A percentile compares a stretch with the other conserved stretches of the same genome.
phyloP scores from a whole-genome alignment of 2,888 invertebrate species.

The Heliconius hortense region DNA sequence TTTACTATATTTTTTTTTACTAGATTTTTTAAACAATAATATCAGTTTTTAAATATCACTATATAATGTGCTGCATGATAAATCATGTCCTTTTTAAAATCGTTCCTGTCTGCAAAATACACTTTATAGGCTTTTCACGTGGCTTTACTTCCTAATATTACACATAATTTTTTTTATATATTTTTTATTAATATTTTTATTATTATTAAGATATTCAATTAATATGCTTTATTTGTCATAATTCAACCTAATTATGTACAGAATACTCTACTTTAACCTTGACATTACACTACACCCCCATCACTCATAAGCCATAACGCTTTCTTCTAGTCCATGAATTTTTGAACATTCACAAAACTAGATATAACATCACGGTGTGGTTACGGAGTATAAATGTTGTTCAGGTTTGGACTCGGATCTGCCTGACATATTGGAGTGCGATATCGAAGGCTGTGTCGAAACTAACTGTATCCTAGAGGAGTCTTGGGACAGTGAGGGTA shows the following conservation, averaged over 20 bases:
- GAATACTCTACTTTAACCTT: background rate
- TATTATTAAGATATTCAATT: background rate
- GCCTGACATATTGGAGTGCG: slow-evolving; percentile 75
- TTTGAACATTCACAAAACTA: slow-evolving; percentile 34
- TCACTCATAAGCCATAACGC: slow-evolving; percentile 18
- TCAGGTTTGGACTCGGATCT: slow-evolving; percentile 77
- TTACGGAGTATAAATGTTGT: slow-evolving; percentile 62
- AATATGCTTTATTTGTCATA: background rate
- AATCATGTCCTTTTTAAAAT: background rate
- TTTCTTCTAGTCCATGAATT: slow-evolving; percentile 39
- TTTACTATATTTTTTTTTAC: no score
- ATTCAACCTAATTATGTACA: background rate
- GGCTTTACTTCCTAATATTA: background rate
- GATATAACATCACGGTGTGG: slow-evolving; percentile 40
- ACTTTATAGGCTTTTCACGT: background rate
- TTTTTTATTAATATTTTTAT: background rate
- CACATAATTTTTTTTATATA: background rate
- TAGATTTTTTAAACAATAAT: no score
- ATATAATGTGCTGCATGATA: background rate
- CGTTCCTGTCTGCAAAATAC: background rate
- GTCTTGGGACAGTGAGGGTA: slow-evolving; percentile 80
- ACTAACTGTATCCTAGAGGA: slow-evolving; percentile 82
- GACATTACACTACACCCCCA: background rate
- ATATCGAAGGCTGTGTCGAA: slow-evolving; percentile 74
- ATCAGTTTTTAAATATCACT: background rate